Percentiles rank a stretch among this genome's conserved stretches.
phyloP scores from a whole-genome alignment of 2,113 vertebrate species.

The Platycercus adscitus region DNA sequence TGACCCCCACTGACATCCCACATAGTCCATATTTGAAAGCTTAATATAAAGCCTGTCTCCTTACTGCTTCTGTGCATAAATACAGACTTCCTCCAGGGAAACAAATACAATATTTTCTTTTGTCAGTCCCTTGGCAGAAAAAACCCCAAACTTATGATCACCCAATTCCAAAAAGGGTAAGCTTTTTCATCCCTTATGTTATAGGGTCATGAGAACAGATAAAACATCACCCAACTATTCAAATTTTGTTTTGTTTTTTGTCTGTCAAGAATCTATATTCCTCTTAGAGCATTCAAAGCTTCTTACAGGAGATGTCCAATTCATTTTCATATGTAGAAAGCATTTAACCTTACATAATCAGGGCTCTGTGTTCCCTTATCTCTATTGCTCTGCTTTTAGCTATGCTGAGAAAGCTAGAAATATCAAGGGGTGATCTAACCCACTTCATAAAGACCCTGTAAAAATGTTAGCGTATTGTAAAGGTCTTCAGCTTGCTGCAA shows the following conservation, averaged over 20 bases:
- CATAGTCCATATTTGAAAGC: not conserved
- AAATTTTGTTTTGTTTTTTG: fast-evolving
- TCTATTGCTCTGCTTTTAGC: not conserved
- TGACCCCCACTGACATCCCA: not conserved
- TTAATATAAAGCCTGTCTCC: not conserved
- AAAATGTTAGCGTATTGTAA: not conserved
- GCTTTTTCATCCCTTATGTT: not conserved
- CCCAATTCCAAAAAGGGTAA: not conserved
- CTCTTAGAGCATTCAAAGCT: not conserved
- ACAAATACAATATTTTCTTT: not conserved
- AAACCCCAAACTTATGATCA: not conserved
- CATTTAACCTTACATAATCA: not conserved
- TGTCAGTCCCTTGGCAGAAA: not conserved
- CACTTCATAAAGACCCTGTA: not conserved
- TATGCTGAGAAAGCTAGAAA: not conserved
- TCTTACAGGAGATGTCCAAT: not conserved
- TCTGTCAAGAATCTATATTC: not conserved
- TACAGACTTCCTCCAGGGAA: not conserved
- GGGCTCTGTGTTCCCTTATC: not conserved
- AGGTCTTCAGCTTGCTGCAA: not conserved
- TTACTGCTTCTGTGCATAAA: not conserved
- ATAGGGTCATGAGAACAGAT: not conserved
- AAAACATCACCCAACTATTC: not conserved
- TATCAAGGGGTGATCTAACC: not conserved
- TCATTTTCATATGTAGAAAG: not conserved